Evolutionary conservation across 2,888 invertebrate species (phyloP).

Genomic region (Drosophila subsilvestris): DNA sequence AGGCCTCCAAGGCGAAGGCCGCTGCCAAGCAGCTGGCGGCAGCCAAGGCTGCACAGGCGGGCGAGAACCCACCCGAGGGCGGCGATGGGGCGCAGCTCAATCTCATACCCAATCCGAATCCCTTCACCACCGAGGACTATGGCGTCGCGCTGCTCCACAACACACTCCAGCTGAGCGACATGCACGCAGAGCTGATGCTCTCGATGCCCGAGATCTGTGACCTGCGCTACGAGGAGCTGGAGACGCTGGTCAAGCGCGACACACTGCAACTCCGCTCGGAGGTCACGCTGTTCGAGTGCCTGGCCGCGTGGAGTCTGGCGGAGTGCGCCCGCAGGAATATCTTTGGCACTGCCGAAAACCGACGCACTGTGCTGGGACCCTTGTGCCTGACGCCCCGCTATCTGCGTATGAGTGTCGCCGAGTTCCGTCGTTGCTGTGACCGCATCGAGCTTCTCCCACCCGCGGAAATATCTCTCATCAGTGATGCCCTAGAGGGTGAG

Average conservation of each 20-base stretch:
- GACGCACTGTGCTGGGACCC: slow-evolving; percentile 83
- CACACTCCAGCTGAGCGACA: slow-evolving; percentile 83
- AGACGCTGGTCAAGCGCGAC: slow-evolving; percentile 83
- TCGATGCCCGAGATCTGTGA: slow-evolving; percentile 80
- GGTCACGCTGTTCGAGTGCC: slow-evolving; percentile 82
- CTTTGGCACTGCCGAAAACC: slow-evolving; percentile 82
- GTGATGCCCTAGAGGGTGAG: slow-evolving; percentile 81
- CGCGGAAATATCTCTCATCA: slow-evolving; percentile 80
- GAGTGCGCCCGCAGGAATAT: slow-evolving; percentile 83
- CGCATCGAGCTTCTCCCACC: slow-evolving; percentile 82
- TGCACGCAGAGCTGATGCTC: slow-evolving; percentile 83
- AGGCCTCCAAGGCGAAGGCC: slow-evolving; percentile 67
- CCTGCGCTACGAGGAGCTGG: slow-evolving; percentile 83
- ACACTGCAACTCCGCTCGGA: slow-evolving; percentile 83
- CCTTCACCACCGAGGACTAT: slow-evolving; percentile 83
- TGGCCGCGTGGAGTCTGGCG: slow-evolving; percentile 83
- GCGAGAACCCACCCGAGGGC: slow-evolving; percentile 51
- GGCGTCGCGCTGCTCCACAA: slow-evolving; percentile 83
- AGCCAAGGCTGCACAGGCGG: slow-evolving; percentile 45
- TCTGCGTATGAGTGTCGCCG: slow-evolving; percentile 77
- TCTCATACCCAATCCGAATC: slow-evolving; percentile 79
- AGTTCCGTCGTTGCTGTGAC: slow-evolving; percentile 82
- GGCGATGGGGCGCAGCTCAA: slow-evolving; percentile 51
- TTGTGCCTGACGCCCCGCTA: slow-evolving; percentile 83
- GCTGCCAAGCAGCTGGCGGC: slow-evolving; percentile 54